Base-by-base conservation (phyloP, 2,888 invertebrate genomes). In the Drosophila stalkeri region DNA sequence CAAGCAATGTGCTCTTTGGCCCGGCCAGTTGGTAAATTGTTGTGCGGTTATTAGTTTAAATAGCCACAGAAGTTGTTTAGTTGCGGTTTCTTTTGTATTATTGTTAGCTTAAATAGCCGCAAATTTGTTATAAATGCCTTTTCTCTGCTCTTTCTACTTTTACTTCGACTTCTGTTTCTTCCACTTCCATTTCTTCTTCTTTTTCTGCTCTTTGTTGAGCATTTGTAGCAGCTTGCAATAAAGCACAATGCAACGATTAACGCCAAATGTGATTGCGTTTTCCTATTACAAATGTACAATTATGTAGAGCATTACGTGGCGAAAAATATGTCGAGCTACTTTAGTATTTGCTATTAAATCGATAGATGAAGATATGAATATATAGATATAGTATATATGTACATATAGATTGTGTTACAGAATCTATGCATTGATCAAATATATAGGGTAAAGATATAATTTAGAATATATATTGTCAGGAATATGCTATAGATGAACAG, bases 31-130 rank as follows among this genome's bases (percentile, higher is more conserved):
- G 69, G 57, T 76, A 56, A 62, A 77, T 71, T 74, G 73, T 69
- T 74, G 59, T 80, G 71, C 84, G 64, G 68, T 84, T 86, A 86
- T 83, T 83, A 83, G 83, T 84, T 83, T 84, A 87, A 82, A 83
- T 81, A 70, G 81, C 79, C 72, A 64, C 43, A 62, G 67, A 62
- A 63, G 65, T 73, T 79, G 52, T 71, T 59, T 47, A 37, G 63
- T 52, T 62, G 65, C 41, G 33, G 46, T 44, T 64, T 64, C 67
- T 44, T 60, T 60, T 64, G 39, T 65, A 18, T 41, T 59, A 51
- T 70, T 67, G 71, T 60, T 60, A 12, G 39, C 71, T 61, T 57
- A 71, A 82, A 79, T 79, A 52, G 80, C 80, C 66, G 70, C 65
- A 52, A 81, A 82, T 75, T 65, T 80, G 70, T 60, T 70, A 55